Evolutionary conservation across 2,113 vertebrate species (phyloP), one percentile per base, ranked within the genome.

Genomic region (Rhynchomys soricoides): DNA sequence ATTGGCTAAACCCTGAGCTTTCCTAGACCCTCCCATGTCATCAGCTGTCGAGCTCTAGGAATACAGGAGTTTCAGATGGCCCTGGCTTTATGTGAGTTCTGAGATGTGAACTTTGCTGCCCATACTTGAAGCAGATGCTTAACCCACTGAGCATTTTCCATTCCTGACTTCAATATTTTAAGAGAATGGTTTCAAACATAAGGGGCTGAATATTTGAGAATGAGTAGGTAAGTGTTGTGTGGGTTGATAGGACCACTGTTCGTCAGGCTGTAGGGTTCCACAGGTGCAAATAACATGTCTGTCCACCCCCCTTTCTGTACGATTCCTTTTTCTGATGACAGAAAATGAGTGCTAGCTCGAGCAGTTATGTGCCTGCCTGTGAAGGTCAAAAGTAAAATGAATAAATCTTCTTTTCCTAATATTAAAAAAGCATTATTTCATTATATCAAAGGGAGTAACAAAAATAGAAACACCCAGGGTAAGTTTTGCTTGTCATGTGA

Each of bases 401-500:
- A 55, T 1, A 66, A 96, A 12, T 59, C 48, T 4, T 92, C 73
- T 73, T 40, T 89, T 96, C 37, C 15, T 89, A 59, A 52, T 93
- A 70, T 83, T 85, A 22, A 15, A 59, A 71, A 86, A 81, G 26
- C 26, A 95, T 81, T 94, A 50, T 68, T 93, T 9, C 13, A 22
- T 78, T 83, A n/a, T 57, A 88, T 34, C 48, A 89, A 82, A 89
- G 66, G 17, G 22, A 77, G 22, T 95, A 75, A 43, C 24, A 68
- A 89, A 91, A 90, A 86, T 96, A 70, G 37, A 82, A 96, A 62
- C 21, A 89, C 74, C 15, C 40, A 34, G 91, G 79, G 82, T 64
- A 95, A 95, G 37, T 50, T 82, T 91, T 97, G 79, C 48, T 93
- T 91, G 91, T 26, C 57, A 74, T 59, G 26, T 90, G 52, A 68